Evolutionary conservation across 2,888 invertebrate genomes (phyloP), one percentile per base, ranked within the genome.

Genomic region (Limnephilus lunatus): DNA sequence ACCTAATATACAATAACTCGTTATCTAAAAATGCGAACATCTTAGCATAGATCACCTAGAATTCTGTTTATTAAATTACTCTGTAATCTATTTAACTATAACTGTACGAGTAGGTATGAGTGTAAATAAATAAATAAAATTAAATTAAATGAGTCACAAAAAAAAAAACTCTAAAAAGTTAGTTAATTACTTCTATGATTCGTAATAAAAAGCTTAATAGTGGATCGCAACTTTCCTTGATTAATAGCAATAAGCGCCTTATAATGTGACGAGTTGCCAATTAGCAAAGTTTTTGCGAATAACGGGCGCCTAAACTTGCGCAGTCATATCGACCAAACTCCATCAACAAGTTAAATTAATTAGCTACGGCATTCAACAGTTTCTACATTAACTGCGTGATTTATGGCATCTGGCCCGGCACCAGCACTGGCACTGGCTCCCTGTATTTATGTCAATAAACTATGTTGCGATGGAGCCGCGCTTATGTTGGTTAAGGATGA

Each of bases 291-390:
- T 68, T 68, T 68, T 68, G 68, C 68, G 25, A 68, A 68, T 68
- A 68, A 68, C 68, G 68, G 53, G 25, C 25, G 68, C 68, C 25
- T 68, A 68, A 68, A 68, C 25, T 68, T 68, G 68, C 68, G 68
- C 68, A 68, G 68, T 68, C 68, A 68, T 68, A 68, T 68, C 68
- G 68, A 68, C 68, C 68, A 68, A 68, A 68, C 68, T 68, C 68
- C 39, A 85, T 85, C 85, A 85, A 85, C 85, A 85, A 85, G 85
- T 85, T 85, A 25, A 85, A 85, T 85, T 85, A 85, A 85, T 85
- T 85, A 85, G 32, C 39, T 31, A 25, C 85, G 39, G 25, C 39
- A 32, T 32, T 85, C 85, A 85, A 85, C 85, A 85, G 85, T 85
- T 85, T 85, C 35, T 39, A 39, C 25, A 85, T 85, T 85, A 32